phyloP scores from a whole-genome alignment of 2,113 vertebrate genomes.

The Hirundichthys speculiger region DNA sequence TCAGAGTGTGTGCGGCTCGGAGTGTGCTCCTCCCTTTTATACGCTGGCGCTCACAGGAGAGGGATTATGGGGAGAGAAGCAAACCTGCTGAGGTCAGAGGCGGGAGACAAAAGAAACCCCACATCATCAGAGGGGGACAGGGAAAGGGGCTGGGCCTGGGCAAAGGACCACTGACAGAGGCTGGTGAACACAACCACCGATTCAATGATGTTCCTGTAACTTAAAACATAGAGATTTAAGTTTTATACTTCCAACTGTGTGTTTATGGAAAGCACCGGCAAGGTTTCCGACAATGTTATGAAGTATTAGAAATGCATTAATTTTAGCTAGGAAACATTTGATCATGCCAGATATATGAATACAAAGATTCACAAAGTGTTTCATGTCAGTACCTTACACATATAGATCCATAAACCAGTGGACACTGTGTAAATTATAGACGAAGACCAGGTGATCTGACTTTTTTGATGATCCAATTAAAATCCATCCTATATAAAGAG shows the following conservation, averaged over 20 bases:
- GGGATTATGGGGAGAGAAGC: constrained; percentile 79
- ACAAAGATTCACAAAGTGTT: too few species aligned
- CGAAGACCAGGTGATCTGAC: too few species aligned
- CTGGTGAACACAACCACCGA: constrained; percentile 2
- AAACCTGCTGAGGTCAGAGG: constrained; percentile 79
- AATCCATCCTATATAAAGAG: too few species aligned
- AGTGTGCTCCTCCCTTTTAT: constrained; percentile 72
- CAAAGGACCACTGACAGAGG: constrained; percentile 7
- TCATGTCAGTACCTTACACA: too few species aligned
- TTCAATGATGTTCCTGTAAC: neutral
- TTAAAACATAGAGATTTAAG: neutral
- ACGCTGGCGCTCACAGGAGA: constrained; percentile 78
- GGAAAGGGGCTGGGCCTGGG: constrained; percentile 21
- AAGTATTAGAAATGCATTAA: too few species aligned
- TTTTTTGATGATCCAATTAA: too few species aligned
- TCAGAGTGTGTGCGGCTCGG: constrained; percentile 75
- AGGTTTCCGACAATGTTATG: too few species aligned
- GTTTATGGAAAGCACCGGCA: too few species aligned
- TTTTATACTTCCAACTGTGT: neutral
- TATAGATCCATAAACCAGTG: too few species aligned
- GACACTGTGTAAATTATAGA: too few species aligned
- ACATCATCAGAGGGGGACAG: constrained; percentile 77
- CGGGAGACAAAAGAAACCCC: constrained; percentile 76
- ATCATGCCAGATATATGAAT: too few species aligned
- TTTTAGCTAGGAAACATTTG: too few species aligned